A percentile compares a stretch with the other conserved stretches of the same genome.
phyloP scores from a whole-genome alignment of 2,888 invertebrate genomes.

The Trichopoda pennipes region DNA sequence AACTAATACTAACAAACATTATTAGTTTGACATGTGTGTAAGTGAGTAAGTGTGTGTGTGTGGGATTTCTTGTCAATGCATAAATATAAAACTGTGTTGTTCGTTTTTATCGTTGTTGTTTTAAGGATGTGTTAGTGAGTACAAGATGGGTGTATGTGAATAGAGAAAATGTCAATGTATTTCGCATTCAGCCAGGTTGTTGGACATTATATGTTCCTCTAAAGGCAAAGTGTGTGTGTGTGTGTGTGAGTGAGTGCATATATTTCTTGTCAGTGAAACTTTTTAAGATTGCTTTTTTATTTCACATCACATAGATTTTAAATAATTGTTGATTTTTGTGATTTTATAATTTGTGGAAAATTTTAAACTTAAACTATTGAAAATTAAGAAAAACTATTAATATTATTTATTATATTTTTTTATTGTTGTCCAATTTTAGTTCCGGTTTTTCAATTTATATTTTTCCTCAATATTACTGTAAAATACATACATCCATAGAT shows the following conservation, averaged over 20 bases:
- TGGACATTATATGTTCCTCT: slow-evolving; percentile 7
- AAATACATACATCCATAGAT: neutral
- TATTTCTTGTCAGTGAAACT: slow-evolving; percentile 37
- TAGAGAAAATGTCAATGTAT: slow-evolving; percentile 45
- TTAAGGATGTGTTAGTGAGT: slow-evolving; percentile 44
- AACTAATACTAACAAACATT: slow-evolving; percentile 39
- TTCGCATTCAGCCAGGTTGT: slow-evolving; percentile 66
- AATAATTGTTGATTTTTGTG: neutral
- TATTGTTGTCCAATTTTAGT: slow-evolving; percentile 29
- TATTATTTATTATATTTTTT: neutral
- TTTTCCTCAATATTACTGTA: neutral
- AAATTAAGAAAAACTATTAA: neutral
- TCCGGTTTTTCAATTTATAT: slow-evolving; percentile 49
- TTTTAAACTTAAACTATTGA: neutral
- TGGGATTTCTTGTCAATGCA: slow-evolving; percentile 23
- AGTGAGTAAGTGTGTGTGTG: slow-evolving; percentile 33
- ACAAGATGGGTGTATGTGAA: slow-evolving; percentile 26
- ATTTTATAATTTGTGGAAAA: neutral
- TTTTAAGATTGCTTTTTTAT: slow-evolving; percentile 9
- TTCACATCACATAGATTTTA: neutral
- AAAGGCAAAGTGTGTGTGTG: slow-evolving; percentile 4
- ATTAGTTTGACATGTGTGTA: slow-evolving; percentile 22
- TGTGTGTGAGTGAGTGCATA: slow-evolving; percentile 42
- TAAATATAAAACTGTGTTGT: neutral
- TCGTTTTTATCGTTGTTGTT: slow-evolving; percentile 17